phyloP scores from a whole-genome alignment of 1,140 invertebrate species.

The Ditylenchus dipsaci region DNA sequence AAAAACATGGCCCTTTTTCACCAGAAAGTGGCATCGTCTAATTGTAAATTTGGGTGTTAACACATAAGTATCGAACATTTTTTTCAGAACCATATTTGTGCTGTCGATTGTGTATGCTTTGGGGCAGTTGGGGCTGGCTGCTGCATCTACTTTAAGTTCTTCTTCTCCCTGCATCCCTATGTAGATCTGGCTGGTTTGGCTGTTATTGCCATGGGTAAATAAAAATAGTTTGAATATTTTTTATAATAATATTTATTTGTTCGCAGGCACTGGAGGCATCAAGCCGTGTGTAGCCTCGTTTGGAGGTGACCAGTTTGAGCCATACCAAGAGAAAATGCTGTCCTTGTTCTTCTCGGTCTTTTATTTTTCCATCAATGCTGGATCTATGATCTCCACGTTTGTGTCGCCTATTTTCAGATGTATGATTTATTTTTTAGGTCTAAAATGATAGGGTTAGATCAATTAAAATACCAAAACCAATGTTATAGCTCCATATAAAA shows the following conservation, averaged over 20 bases:
- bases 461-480: not conserved
- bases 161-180: slow-evolving; percentile 47
- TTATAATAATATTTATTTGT: too few relatives aligned
- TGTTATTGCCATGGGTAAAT: not conserved
- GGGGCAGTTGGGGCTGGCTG: slow-evolving; percentile 75
- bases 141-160: slow-evolving; percentile 63
- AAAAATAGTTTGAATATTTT: too few relatives aligned
- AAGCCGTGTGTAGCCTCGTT: slow-evolving; percentile 94
- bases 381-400: slow-evolving; percentile 81
- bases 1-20: too few relatives aligned
- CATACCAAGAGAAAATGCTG: slow-evolving; percentile 64
- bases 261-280: slow-evolving; percentile 71
- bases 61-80: too few relatives aligned
- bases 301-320: slow-evolving; percentile 86
- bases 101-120: slow-evolving; percentile 71
- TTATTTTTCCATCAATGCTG: slow-evolving; percentile 87
- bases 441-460: not conserved
- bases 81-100: slow-evolving; percentile 59
- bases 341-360: slow-evolving; percentile 80
- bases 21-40: too few relatives aligned
- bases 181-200: not conserved
- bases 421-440: not conserved
- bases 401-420: slow-evolving; percentile 76
- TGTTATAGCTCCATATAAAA: not conserved
- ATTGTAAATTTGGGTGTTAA: too few relatives aligned